Base-by-base conservation (phyloP, 2,888 invertebrate species). In the Acronicta aceris region DNA sequence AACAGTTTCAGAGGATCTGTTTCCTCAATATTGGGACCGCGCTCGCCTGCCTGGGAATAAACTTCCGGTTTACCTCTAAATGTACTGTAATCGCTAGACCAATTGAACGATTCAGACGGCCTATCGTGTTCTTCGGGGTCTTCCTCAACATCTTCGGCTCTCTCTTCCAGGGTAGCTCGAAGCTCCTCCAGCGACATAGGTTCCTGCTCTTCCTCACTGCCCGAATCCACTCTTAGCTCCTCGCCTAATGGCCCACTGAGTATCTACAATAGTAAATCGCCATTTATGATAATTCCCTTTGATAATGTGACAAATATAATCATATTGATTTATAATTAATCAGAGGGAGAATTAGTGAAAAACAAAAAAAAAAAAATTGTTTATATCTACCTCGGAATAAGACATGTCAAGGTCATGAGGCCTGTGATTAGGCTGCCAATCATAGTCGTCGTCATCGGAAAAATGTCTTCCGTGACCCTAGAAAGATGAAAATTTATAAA, bases 11-110 rank as follows among this genome's bases (percentile, higher is more conserved):
- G 25, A 43, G 64, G 56, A 45, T 16, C 36, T 40, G 46, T 58
- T 47, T 25, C 58, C n/a, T 50, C 50, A 42, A 58, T 64, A 41
- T 54, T 54, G n/a, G 63, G 51, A 62, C 52, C 33, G 15, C 15
- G 10, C 27, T 16, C 30, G 30, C 30, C 15, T 15, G 46, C 15
- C 49, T 49, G 49, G 38, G 49, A 49, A 49, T 49, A 49, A 49
- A 38, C 21, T 17, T 54, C 50, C 46, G 43, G 42, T n/a, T 41
- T 27, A 16, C 52, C 48, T 17, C 30, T 48, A 59, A 59, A 59
- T 41, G 52, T 52, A 17, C n/a, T 21, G n/a, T 54, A 52, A 13
- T 52, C 52, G 16, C 27, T 27, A n/a, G 54, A 54, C 46, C 46
- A 46, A 36, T 45, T 25, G 36, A 46, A 54, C 9, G 36, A 40